A percentile compares a stretch with the other conserved stretches of the same genome.
Conservation (phyloP, 2,797 vertebrate genomes). For the Loris lydekkerianus region DNA sequence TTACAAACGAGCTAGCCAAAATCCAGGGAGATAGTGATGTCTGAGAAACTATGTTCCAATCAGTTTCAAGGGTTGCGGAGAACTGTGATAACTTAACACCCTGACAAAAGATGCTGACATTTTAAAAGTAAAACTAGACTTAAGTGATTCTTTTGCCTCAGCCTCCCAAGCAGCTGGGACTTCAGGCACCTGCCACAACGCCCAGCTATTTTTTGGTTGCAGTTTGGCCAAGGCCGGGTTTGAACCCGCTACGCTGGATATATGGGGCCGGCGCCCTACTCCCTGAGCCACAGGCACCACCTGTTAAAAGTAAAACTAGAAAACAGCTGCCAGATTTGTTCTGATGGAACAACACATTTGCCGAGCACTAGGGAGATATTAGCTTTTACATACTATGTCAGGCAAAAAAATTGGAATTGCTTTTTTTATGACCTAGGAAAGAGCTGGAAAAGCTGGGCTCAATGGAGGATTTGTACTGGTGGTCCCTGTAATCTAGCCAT, state of each 20-base stretch:
- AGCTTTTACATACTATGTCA: not conserved
- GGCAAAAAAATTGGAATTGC: slow-evolving; percentile 20
- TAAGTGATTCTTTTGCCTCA: no score
- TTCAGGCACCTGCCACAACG: no score
- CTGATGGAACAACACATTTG: not conserved
- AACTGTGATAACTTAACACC: not conserved
- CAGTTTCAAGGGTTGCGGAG: not conserved
- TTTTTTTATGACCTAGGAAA: not conserved
- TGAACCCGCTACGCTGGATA: no score
- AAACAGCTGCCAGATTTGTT: not conserved
- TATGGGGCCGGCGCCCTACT: no score
- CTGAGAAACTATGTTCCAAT: not conserved
- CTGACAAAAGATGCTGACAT: not conserved
- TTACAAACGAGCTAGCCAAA: not conserved
- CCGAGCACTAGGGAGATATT: not conserved
- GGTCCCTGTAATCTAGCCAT: not conserved
- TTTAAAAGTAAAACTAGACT: not conserved
- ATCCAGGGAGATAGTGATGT: no score
- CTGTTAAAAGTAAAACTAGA: not conserved
- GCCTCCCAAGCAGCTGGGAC: no score
- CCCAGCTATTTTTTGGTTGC: no score
- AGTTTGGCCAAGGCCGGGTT: no score
- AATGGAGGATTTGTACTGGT: not conserved
- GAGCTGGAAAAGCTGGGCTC: not conserved
- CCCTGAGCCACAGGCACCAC: no score